Percentiles rank a stretch among this genome's conserved stretches.
phyloP scores from a whole-genome alignment of 2,113 vertebrate species.

The Anarrhichthys ocellatus region DNA sequence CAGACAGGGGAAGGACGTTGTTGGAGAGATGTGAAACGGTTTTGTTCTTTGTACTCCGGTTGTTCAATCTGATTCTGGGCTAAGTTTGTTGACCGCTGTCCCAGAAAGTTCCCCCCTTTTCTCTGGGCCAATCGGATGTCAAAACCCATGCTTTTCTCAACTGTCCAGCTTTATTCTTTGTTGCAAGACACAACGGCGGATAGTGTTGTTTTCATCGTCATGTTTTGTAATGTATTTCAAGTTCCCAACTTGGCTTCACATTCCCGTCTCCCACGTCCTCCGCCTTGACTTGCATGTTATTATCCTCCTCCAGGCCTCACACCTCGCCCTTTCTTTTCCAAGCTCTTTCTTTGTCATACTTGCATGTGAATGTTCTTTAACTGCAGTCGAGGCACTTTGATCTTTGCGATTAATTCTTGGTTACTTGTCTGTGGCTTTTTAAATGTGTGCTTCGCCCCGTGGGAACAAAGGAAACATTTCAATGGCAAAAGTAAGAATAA shows the following conservation, averaged over 20 bases:
- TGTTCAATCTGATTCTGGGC: background rate
- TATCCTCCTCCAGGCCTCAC: slow-evolving; percentile 22
- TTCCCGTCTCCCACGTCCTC: slow-evolving; percentile 21
- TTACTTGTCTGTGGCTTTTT: background rate
- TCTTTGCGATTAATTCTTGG: background rate
- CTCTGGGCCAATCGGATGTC: background rate
- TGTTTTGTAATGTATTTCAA: background rate
- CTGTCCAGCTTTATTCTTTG: background rate
- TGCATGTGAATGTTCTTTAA: background rate
- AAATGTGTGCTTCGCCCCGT: background rate
- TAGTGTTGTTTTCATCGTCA: background rate
- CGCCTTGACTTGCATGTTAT: slow-evolving; percentile 19
- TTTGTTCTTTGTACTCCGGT: background rate
- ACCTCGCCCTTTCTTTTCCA: slow-evolving; percentile 17
- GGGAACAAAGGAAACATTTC: background rate
- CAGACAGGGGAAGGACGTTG: background rate
- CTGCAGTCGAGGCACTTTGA: background rate
- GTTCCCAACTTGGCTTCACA: background rate
- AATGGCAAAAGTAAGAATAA: background rate
- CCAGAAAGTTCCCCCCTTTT: no score
- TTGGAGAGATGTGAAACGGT: background rate
- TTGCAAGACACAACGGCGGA: background rate
- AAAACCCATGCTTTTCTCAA: background rate
- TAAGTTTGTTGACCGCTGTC: background rate
- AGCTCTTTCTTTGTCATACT: background rate